phyloP scores from a whole-genome alignment of 2,113 vertebrate species.

The Thryonomys swinderianus region DNA sequence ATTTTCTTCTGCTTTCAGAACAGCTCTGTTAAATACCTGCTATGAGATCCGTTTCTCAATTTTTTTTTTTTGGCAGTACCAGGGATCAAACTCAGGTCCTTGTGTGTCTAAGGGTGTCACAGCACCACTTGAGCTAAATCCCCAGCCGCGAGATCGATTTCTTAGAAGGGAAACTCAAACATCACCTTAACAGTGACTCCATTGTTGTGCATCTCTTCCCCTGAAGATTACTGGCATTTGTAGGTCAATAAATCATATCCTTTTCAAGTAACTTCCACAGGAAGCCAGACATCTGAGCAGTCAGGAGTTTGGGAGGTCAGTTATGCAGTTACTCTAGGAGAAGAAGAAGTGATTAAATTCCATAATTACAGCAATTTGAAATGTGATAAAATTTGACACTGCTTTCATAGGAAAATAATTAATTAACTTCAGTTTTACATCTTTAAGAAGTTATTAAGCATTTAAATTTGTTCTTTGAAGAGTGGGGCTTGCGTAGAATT shows the following conservation, averaged over 20 bases:
- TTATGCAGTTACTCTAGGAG: not conserved
- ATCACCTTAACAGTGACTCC: not conserved
- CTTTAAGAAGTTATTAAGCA: not conserved
- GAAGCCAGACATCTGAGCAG: not conserved
- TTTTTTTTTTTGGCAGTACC: too few species aligned
- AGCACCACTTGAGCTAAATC: too few species aligned
- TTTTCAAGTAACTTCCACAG: not conserved
- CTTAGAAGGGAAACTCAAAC: not conserved
- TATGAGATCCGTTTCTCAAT: not conserved
- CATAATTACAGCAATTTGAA: not conserved
- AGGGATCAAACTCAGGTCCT: too few species aligned
- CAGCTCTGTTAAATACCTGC: not conserved
- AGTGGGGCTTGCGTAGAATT: not conserved
- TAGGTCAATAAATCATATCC: not conserved
- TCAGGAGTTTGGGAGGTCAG: not conserved
- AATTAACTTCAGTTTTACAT: not conserved
- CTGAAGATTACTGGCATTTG: not conserved
- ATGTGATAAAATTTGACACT: not conserved
- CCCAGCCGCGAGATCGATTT: too few species aligned
- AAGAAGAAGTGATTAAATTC: not conserved
- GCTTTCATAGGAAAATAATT: constrained; percentile 8
- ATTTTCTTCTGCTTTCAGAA: not conserved
- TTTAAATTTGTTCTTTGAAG: constrained; percentile 17
- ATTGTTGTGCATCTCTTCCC: not conserved
- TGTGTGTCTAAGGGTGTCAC: too few species aligned